phyloP scores from a whole-genome alignment of 2,113 vertebrate species.

The Meriones unguiculatus region DNA sequence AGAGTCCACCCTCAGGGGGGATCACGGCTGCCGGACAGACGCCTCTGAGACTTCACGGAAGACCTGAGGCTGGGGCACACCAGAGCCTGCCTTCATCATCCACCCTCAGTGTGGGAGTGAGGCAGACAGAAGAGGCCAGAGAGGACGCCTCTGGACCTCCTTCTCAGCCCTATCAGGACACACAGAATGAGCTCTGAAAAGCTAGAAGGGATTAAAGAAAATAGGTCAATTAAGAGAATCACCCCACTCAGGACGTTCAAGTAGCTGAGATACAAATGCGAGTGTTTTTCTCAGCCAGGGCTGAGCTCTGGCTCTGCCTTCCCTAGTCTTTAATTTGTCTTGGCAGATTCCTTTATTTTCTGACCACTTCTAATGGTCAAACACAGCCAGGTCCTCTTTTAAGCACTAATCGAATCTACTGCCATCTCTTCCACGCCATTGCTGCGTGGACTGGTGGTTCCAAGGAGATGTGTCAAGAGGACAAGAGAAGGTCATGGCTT shows the following conservation, averaged over 20 bases:
- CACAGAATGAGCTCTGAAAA: background rate
- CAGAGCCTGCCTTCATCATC: background rate
- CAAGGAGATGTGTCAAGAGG: background rate
- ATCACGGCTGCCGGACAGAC: background rate
- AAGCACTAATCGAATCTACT: background rate
- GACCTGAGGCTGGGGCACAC: background rate
- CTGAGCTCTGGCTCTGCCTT: background rate
- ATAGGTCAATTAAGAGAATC: background rate
- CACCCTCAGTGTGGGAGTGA: background rate
- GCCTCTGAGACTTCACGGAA: background rate
- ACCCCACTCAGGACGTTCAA: background rate
- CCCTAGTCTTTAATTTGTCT: background rate
- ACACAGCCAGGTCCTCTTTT: background rate
- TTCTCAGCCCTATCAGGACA: background rate
- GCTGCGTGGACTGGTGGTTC: too few species aligned
- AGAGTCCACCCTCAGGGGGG: background rate
- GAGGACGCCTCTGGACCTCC: background rate
- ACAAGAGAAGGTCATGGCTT: background rate
- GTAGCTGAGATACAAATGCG: background rate
- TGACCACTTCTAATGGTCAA: background rate
- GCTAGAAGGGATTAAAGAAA: background rate
- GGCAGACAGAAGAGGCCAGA: background rate
- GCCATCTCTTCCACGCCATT: background rate
- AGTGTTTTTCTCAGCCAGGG: background rate
- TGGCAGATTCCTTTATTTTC: background rate